A percentile compares a stretch with the other conserved stretches of the same genome.
These are phyloP conservation scores for Apotomis betuletana DNA, from an alignment of 2,888 invertebrate genomes.

Conservation along the genomic window DNA sequence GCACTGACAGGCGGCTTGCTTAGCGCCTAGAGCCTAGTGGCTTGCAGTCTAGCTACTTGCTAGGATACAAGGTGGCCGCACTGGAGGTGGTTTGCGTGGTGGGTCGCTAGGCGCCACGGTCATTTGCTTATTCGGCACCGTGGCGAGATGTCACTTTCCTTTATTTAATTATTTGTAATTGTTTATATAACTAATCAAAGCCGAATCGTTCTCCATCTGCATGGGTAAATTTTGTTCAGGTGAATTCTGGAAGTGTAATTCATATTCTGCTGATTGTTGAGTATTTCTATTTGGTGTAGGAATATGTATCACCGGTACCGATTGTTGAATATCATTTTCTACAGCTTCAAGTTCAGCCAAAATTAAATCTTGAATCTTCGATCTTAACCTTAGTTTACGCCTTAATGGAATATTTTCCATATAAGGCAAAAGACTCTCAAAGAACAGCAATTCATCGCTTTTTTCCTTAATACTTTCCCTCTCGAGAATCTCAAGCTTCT, in stretches of 20 bases:
- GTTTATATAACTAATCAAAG: slow-evolving; percentile 37
- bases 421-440: slow-evolving; percentile 51
- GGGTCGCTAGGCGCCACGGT: neutral
- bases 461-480: slow-evolving; percentile 45
- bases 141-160: no score
- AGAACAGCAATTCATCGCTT: slow-evolving; percentile 50
- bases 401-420: slow-evolving; percentile 48
- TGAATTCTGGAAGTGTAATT: slow-evolving; percentile 27
- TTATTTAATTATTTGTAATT: slow-evolving; percentile 18
- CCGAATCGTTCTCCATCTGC: slow-evolving; percentile 37
- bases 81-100: no score
- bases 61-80: no score
- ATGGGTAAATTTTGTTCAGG: slow-evolving; percentile 39
- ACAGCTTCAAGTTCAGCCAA: slow-evolving; percentile 47
- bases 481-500: slow-evolving; percentile 44
- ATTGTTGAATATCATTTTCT: slow-evolving; percentile 35
- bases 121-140: slow-evolving; percentile 13
- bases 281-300: slow-evolving; percentile 25
- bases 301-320: no score
- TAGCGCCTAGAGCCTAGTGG: no score
- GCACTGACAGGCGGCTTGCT: no score
- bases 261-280: slow-evolving; percentile 13
- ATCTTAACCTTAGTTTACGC: slow-evolving; percentile 47
- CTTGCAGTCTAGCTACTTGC: no score
- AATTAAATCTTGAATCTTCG: slow-evolving; percentile 51